These are phyloP conservation scores for Sinella curviseta DNA, from an alignment of 1,140 invertebrate genomes.

Conservation along the genomic window DNA sequence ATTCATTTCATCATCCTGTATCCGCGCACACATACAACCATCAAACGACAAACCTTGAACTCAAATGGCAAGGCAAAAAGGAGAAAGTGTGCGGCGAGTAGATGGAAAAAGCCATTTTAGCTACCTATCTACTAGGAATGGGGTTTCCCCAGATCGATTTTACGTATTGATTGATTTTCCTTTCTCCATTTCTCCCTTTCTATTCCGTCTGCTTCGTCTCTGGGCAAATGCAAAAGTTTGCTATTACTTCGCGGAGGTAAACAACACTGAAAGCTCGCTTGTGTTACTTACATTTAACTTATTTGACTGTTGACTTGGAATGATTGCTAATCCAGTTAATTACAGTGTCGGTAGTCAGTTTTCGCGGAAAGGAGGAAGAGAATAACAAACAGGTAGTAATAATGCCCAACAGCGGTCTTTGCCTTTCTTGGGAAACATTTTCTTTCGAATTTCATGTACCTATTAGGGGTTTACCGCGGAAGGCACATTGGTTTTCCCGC, in stretches of 20 bases:
- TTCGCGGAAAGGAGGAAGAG: background rate
- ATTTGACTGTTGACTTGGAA: background rate
- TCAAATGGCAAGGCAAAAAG: background rate
- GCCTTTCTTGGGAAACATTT: background rate
- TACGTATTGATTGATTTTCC: conserved; percentile 9
- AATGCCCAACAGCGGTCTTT: background rate
- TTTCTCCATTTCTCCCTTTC: background rate
- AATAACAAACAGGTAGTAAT: background rate
- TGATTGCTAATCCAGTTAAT: conserved; percentile 22
- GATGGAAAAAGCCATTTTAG: background rate
- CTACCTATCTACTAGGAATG: background rate
- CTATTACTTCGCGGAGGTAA: background rate
- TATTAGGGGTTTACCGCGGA: too few species aligned
- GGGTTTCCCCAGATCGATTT: conserved; percentile 23
- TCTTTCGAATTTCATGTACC: background rate
- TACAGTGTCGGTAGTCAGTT: background rate
- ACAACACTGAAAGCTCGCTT: background rate
- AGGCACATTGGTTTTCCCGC: too few species aligned
- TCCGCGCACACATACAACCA: background rate
- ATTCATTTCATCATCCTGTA: background rate
- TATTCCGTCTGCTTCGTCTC: background rate
- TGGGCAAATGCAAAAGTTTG: background rate
- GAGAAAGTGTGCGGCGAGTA: background rate
- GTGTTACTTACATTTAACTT: background rate
- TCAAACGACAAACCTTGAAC: conserved; percentile 4